These are phyloP conservation scores for Anagyrus pseudococci DNA, from an alignment of 2,888 invertebrate species.

Conservation along the genomic window DNA sequence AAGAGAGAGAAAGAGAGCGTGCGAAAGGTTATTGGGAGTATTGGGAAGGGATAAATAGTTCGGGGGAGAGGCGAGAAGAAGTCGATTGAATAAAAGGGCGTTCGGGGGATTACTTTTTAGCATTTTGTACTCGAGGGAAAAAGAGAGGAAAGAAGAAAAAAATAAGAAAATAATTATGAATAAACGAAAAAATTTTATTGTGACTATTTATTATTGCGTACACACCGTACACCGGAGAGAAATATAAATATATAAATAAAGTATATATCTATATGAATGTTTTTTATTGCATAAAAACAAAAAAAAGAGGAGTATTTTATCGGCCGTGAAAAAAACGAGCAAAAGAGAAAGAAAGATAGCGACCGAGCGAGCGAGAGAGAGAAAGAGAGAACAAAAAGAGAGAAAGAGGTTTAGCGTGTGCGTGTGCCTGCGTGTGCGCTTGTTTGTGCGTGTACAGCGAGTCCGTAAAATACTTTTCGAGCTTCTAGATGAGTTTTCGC, in stretches of 20 bases:
- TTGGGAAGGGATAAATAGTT: too few species aligned
- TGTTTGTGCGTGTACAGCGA: slow-evolving; percentile 21
- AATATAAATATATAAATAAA: slow-evolving; percentile 3
- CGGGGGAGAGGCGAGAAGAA: background rate
- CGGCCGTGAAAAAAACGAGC: slow-evolving; percentile 5
- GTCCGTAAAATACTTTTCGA: slow-evolving; percentile 33
- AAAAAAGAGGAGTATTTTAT: background rate
- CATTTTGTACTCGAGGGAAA: slow-evolving; percentile 29
- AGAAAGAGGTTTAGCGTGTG: too few species aligned
- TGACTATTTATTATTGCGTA: slow-evolving; percentile 30
- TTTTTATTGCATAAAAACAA: slow-evolving; percentile 19
- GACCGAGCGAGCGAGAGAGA: too few species aligned
- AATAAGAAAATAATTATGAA: too few species aligned
- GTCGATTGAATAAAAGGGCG: slow-evolving; percentile 1
- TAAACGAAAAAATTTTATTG: slow-evolving; percentile 34
- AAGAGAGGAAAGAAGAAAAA: too few species aligned
- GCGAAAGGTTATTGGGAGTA: background rate
- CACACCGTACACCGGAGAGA: slow-evolving; percentile 28
- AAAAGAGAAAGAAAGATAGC: too few species aligned
- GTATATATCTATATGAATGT: slow-evolving; percentile 30
- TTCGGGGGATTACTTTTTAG: slow-evolving; percentile 30
- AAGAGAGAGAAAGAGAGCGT: background rate
- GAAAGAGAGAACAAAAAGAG: too few species aligned
- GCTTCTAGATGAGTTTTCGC: slow-evolving; percentile 27
- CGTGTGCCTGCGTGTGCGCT: too few species aligned